Conservation (phyloP, 2,888 invertebrate species). For the Pharmacophagus antenor region DNA sequence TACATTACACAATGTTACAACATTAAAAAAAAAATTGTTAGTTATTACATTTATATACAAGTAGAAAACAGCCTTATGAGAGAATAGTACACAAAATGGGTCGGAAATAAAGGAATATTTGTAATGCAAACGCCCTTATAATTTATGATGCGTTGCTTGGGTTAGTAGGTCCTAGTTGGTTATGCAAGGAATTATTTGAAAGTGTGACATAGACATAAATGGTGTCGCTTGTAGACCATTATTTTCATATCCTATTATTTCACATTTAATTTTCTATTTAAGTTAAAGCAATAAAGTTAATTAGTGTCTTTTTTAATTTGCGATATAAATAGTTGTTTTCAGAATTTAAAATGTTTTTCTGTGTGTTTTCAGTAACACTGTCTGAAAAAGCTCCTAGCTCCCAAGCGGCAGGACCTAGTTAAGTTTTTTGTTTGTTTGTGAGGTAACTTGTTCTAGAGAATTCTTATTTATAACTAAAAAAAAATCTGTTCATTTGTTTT, state of each 20-base stretch:
- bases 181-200: conserved; percentile 23
- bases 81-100: conserved; percentile 25
- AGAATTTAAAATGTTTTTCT: too few species aligned
- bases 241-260: not conserved
- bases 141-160: conserved; percentile 41
- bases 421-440: too few species aligned
- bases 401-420: too few species aligned
- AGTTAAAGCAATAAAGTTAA: not conserved
- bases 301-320: not conserved
- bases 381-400: too few species aligned
- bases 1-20: too few species aligned
- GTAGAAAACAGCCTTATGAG: conserved; percentile 17
- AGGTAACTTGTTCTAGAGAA: too few species aligned
- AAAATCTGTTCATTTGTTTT: too few species aligned
- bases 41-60: conserved; percentile 4
- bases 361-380: too few species aligned
- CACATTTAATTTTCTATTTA: not conserved
- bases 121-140: conserved; percentile 40
- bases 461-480: too few species aligned
- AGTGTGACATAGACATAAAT: conserved; percentile 6
- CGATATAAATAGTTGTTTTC: too few species aligned
- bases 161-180: conserved; percentile 13
- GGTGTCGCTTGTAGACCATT: not conserved
- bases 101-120: conserved; percentile 45
- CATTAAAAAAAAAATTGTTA: too few species aligned